A percentile compares a stretch with the other conserved stretches of the same genome.
These are phyloP conservation scores for Alectoris magna DNA, from an alignment of 2,797 vertebrate species.

Conservation along the genomic window DNA sequence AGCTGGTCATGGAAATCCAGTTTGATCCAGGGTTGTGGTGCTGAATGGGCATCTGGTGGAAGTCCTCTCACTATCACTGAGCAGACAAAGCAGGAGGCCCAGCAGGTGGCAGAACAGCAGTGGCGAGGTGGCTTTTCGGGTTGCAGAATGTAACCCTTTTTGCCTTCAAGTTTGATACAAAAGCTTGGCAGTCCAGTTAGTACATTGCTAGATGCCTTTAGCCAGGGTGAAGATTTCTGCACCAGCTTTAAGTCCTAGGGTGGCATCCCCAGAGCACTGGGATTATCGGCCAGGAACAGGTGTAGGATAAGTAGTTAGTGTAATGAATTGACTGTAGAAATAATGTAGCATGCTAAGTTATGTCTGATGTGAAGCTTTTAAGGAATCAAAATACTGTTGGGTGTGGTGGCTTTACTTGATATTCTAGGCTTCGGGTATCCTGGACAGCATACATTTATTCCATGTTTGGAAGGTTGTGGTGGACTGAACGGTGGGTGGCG, in stretches of 20 bases:
- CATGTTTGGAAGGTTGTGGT: background rate
- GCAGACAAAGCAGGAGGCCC: background rate
- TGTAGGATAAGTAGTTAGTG: no score
- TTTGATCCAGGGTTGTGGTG: background rate
- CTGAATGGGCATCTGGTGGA: fast-evolving
- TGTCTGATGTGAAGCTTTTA: background rate
- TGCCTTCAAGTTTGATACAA: background rate
- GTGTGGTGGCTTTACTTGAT: background rate
- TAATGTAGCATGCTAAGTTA: background rate
- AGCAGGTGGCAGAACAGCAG: constrained; percentile 52
- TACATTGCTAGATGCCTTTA: fast-evolving
- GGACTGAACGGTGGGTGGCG: background rate
- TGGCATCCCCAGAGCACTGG: fast-evolving
- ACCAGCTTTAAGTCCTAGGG: background rate
- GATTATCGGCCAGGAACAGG: background rate
- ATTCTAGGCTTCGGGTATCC: background rate
- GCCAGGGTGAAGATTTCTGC: fast-evolving
- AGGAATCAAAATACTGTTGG: background rate
- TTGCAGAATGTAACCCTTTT: fast-evolving
- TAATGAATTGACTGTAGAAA: background rate
- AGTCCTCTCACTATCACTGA: background rate
- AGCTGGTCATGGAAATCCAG: fast-evolving
- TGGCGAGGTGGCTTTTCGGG: background rate
- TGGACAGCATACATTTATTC: background rate
- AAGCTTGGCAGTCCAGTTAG: background rate